These are phyloP conservation scores for Thysanoteuthis rhombus DNA, from an alignment of 2,888 invertebrate species.

Conservation along the genomic window DNA sequence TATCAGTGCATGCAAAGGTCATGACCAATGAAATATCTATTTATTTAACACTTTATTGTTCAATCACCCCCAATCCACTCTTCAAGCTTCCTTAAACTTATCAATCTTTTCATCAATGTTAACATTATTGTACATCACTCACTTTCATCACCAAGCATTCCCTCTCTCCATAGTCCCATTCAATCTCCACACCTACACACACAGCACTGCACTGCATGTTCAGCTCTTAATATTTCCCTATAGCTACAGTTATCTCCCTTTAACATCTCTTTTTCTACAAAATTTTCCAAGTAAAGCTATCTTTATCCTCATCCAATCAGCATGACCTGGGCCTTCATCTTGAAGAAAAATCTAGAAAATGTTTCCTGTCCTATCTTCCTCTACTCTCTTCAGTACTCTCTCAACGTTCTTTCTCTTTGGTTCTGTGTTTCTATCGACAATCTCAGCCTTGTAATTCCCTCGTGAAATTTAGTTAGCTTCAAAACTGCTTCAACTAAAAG, in stretches of 20 bases:
- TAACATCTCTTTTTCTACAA: neutral
- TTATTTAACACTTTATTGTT: neutral
- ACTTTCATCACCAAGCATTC: neutral
- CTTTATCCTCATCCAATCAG: neutral
- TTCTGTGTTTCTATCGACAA: neutral
- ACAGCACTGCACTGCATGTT: too few relatives aligned
- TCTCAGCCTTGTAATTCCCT: neutral
- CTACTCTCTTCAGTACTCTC: neutral
- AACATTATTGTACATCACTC: slow-evolving; percentile 12
- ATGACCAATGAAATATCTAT: neutral
- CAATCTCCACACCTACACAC: neutral
- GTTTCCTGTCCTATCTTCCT: neutral
- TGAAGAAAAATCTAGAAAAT: neutral
- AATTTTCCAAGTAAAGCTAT: neutral
- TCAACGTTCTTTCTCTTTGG: neutral
- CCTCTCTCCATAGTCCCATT: neutral
- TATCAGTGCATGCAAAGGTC: neutral
- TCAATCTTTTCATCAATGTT: neutral
- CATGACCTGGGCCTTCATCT: neutral
- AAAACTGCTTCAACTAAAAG: neutral
- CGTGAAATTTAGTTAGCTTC: neutral
- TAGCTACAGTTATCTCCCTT: neutral
- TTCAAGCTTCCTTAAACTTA: neutral
- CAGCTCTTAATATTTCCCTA: neutral
- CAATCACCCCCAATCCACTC: neutral